A percentile compares a stretch with the other conserved stretches of the same genome.
phyloP scores from a whole-genome alignment of 1,140 invertebrate species.

The Drosophila melanogaster region Release_6_plus_ISO1_MT NT_037436.4:15775501-15776000 shows the following conservation, averaged over 20 bases:
- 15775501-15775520: conserved; percentile 76
- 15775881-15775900: conserved; percentile 6
- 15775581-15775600: no score
- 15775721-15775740: no score
- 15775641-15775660: no score
- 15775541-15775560: conserved; percentile 21
- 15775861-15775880: background rate
- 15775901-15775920: conserved; percentile 64
- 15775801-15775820: background rate
- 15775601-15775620: no score
- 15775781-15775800: no score
- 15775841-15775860: background rate
- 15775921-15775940: conserved; percentile 75
- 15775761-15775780: no score
- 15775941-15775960: conserved; percentile 67
- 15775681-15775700: no score
- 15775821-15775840: background rate
- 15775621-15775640: no score
- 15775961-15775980: conserved; percentile 44
- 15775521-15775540: conserved; percentile 72
- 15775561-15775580: background rate
- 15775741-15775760: no score
- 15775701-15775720: no score
- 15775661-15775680: no score
- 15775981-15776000: conserved; percentile 74